A percentile compares a stretch with the other conserved stretches of the same genome.
Conservation (phyloP, 2,888 invertebrate genomes). For the Zootermopsis nevadensis region DNA sequence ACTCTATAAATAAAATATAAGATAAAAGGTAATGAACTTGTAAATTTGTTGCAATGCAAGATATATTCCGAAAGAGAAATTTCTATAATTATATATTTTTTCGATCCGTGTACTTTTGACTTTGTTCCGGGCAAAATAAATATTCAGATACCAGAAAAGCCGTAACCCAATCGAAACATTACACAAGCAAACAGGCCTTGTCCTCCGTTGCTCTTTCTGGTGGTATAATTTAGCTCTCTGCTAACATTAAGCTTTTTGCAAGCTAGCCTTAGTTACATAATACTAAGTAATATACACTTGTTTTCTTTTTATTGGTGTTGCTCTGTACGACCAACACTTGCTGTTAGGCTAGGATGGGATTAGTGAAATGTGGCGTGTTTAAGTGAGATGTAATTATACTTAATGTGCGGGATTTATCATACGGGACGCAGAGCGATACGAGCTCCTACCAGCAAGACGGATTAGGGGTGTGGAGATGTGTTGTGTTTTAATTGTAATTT, state of each 20-base stretch:
- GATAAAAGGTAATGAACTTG: too few species aligned
- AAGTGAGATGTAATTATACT: conserved; percentile 40
- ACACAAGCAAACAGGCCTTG: conserved; percentile 10
- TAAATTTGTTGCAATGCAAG: too few species aligned
- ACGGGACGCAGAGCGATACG: background rate
- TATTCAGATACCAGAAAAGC: too few species aligned
- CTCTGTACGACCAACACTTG: conserved; percentile 1
- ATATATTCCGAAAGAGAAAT: too few species aligned
- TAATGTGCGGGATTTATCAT: conserved; percentile 40
- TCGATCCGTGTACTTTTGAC: too few species aligned
- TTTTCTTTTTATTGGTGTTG: conserved; percentile 40
- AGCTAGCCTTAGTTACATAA: conserved; percentile 37
- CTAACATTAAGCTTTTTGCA: conserved; percentile 32
- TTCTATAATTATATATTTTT: too few species aligned
- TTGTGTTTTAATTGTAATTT: conserved; percentile 41
- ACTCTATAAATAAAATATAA: too few species aligned
- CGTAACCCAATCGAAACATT: too few species aligned
- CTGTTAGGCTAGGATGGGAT: conserved; percentile 26
- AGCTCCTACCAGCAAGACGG: conserved; percentile 19
- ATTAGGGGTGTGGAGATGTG: conserved; percentile 34
- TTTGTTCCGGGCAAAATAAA: too few species aligned
- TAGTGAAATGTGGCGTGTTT: conserved; percentile 42
- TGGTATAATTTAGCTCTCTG: conserved; percentile 30
- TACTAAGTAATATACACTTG: conserved; percentile 40
- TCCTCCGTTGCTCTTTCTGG: background rate